Percentiles rank a stretch among this genome's conserved stretches.
Conservation (phyloP, 2,888 invertebrate genomes). For the Leptarthrus brevirostris region DNA sequence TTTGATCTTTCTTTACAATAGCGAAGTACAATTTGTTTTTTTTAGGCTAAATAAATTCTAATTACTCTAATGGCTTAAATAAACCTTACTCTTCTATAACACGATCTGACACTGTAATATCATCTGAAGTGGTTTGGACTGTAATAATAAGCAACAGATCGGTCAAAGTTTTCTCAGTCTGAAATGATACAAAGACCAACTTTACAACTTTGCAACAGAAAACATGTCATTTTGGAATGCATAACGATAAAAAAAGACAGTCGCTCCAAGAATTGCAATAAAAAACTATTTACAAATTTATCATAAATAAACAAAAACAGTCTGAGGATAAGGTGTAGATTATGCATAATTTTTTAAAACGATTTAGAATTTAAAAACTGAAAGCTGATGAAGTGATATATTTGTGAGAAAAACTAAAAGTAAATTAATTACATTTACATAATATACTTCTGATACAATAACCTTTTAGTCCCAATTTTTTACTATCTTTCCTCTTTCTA, state of each 20-base stretch:
- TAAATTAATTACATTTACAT: too few species aligned
- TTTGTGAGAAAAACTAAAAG: too few species aligned
- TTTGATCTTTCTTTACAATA: constrained; percentile 2
- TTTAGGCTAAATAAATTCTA: neutral
- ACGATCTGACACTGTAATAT: constrained; percentile 26
- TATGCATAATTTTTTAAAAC: too few species aligned
- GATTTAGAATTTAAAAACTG: too few species aligned
- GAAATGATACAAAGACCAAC: constrained; percentile 61
- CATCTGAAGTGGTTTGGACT: constrained; percentile 49
- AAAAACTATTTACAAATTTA: too few species aligned
- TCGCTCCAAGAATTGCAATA: too few species aligned
- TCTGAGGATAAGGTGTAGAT: too few species aligned
- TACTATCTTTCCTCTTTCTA: too few species aligned
- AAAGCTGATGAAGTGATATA: too few species aligned
- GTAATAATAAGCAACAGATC: constrained; percentile 75
- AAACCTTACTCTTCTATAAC: constrained; percentile 35
- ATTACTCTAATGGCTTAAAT: neutral
- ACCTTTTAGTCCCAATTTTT: too few species aligned
- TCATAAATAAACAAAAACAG: too few species aligned
- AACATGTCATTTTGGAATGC: constrained; percentile 2
- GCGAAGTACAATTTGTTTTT: neutral
- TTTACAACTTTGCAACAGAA: constrained; percentile 28
- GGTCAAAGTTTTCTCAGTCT: constrained; percentile 83
- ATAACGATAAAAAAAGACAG: constrained; percentile 2
- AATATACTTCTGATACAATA: too few species aligned